Conservation (phyloP, 1,140 invertebrate genomes). For the Eueides isabella region DNA sequence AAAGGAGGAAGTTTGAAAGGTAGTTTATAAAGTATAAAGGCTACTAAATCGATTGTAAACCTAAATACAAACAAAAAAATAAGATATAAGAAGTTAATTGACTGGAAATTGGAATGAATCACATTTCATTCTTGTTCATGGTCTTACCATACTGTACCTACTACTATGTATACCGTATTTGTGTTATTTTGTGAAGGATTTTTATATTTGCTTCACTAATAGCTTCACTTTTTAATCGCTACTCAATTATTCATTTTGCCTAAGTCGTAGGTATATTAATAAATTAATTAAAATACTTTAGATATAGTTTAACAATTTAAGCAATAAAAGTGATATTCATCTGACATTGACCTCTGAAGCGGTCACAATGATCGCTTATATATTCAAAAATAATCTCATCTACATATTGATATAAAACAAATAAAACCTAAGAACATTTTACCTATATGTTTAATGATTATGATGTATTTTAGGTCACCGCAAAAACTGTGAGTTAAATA, state of each 20-base stretch:
- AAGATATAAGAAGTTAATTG: conserved; percentile 40
- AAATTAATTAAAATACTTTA: neutral
- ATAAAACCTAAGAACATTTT: conserved; percentile 10
- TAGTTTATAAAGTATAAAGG: conserved; percentile 34
- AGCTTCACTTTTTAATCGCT: neutral
- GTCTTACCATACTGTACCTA: conserved; percentile 14
- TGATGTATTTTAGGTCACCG: neutral
- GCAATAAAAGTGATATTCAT: conserved; percentile 38
- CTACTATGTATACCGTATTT: neutral
- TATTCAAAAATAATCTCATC: conserved; percentile 58
- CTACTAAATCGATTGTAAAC: conserved; percentile 28
- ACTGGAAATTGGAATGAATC: conserved; percentile 40
- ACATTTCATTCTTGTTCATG: conserved; percentile 34
- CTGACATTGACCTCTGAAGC: conserved; percentile 70
- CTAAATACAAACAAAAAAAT: conserved; percentile 32
- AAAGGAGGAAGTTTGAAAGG: conserved; percentile 51
- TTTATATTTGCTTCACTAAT: neutral
- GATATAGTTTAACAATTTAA: conserved; percentile 13
- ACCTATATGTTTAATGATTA: neutral
- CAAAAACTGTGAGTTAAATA: neutral
- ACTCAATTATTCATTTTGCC: neutral
- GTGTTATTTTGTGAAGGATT: neutral
- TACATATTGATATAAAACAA: conserved; percentile 58
- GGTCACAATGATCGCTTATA: conserved; percentile 49
- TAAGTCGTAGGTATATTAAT: neutral